phyloP scores from a whole-genome alignment of 2,888 invertebrate species.

The Aromia moschata region DNA sequence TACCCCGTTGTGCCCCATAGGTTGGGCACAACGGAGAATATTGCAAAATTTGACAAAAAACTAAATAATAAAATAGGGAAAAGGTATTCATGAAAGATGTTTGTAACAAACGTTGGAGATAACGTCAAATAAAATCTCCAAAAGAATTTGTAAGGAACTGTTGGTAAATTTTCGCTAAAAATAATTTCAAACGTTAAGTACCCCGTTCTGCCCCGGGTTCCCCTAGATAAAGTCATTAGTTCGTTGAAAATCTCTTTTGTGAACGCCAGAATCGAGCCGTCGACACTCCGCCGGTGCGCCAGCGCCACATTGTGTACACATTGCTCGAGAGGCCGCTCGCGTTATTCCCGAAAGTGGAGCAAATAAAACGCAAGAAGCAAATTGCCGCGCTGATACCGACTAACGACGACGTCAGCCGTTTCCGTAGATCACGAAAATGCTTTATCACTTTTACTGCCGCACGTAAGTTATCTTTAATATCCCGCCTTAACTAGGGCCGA shows the following conservation, averaged over 20 bases:
- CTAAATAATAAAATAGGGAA: no score
- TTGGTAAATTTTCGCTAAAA: no score
- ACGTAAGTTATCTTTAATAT: conserved; percentile 45
- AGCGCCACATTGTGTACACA: conserved; percentile 38
- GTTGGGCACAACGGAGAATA: no score
- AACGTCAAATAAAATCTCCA: no score
- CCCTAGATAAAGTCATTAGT: conserved; percentile 24
- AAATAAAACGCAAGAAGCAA: conserved; percentile 45
- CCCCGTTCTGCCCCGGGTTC: no score
- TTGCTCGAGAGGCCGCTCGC: conserved; percentile 34
- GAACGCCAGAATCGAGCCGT: conserved; percentile 13
- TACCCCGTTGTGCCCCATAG: no score
- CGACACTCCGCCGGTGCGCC: conserved; percentile 29
- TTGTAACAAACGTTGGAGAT: no score
- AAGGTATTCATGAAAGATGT: no score
- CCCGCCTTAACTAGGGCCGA: conserved; percentile 27
- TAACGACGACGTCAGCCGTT: conserved; percentile 46
- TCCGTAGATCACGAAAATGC: conserved; percentile 47
- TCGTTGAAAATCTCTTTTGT: conserved; percentile 16
- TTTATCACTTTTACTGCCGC: conserved; percentile 47
- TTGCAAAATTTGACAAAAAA: no score
- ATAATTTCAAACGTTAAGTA: no score
- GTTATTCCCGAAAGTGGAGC: conserved; percentile 42
- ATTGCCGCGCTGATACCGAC: conserved; percentile 47
- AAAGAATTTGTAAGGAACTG: no score